Evolutionary conservation across 2,888 invertebrate genomes (phyloP).

Genomic region (Caenorhabditis sp.): DNA sequence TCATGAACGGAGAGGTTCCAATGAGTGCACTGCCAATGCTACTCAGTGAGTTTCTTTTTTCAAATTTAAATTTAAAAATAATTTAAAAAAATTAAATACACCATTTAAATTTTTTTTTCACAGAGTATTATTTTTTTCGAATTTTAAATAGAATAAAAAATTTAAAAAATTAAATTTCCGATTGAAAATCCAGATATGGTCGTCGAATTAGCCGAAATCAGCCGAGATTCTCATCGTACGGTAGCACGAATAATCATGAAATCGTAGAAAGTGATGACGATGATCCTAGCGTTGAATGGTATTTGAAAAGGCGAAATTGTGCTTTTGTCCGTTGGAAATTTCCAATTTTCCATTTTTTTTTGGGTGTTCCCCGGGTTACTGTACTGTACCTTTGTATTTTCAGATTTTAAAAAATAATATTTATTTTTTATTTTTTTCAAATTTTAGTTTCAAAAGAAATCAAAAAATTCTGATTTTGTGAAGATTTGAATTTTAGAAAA

Average conservation of each 20-base stretch:
- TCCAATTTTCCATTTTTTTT: neutral
- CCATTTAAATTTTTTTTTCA: no score
- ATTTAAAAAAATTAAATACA: neutral
- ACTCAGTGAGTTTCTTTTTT: conserved; percentile 68
- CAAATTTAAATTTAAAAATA: neutral
- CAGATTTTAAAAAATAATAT: neutral
- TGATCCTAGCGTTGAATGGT: conserved; percentile 46
- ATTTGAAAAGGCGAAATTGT: conserved; percentile 9
- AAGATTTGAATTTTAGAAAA: neutral
- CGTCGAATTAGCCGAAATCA: conserved; percentile 39
- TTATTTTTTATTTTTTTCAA: neutral
- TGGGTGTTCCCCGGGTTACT: neutral
- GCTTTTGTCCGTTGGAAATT: conserved; percentile 1
- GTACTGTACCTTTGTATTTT: neutral
- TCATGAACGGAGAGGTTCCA: conserved; percentile 62
- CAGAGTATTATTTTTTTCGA: no score
- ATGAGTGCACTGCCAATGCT: conserved; percentile 66
- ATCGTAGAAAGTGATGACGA: neutral
- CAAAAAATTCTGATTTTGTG: neutral
- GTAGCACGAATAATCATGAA: conserved; percentile 39
- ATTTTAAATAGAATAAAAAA: neutral
- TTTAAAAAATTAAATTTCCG: neutral
- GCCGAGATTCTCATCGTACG: conserved; percentile 46
- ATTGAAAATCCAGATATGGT: conserved; percentile 12
- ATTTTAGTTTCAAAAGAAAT: no score